These are phyloP conservation scores for Dendrocopos noguchii DNA, from an alignment of 2,113 vertebrate genomes.

Conservation along the genomic window DNA sequence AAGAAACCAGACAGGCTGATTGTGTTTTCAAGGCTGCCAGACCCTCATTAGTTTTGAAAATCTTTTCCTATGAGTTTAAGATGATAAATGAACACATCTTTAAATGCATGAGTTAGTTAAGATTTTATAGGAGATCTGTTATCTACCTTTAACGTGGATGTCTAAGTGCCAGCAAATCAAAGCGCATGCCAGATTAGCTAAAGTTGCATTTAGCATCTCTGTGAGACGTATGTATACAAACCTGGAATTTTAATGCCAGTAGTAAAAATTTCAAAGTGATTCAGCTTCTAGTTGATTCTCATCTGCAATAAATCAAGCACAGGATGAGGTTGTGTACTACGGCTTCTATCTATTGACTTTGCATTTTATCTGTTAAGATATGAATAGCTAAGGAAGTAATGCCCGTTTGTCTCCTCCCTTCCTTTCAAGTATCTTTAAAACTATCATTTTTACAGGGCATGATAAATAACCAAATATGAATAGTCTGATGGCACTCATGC, in stretches of 20 bases:
- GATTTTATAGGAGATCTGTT: slow-evolving; percentile 26
- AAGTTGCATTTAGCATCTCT: slow-evolving; percentile 62
- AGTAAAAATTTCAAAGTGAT: slow-evolving; percentile 81
- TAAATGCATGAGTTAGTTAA: slow-evolving; percentile 8
- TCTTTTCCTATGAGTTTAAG: background rate
- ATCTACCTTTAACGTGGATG: slow-evolving; percentile 18
- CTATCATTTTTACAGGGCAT: slow-evolving; percentile 73
- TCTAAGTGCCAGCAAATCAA: slow-evolving; percentile 27
- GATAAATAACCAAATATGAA: slow-evolving; percentile 78
- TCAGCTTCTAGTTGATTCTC: slow-evolving; percentile 81
- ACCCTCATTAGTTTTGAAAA: slow-evolving; percentile 23
- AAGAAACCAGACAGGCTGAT: background rate
- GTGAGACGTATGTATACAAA: slow-evolving; percentile 58
- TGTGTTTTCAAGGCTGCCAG: background rate
- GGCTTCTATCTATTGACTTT: slow-evolving; percentile 83
- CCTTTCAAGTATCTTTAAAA: slow-evolving; percentile 77
- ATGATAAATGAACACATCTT: slow-evolving; percentile 25
- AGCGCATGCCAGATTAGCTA: slow-evolving; percentile 45
- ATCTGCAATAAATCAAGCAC: slow-evolving; percentile 89
- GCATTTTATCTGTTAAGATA: slow-evolving; percentile 81
- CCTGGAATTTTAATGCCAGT: slow-evolving; percentile 81
- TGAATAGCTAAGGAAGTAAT: slow-evolving; percentile 75
- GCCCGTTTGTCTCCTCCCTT: slow-evolving; percentile 72
- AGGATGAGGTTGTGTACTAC: slow-evolving; percentile 83
- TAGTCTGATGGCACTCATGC: slow-evolving; percentile 64